Base-by-base conservation (phyloP, 2,888 invertebrate species). In the Uropetala carovei region DNA sequence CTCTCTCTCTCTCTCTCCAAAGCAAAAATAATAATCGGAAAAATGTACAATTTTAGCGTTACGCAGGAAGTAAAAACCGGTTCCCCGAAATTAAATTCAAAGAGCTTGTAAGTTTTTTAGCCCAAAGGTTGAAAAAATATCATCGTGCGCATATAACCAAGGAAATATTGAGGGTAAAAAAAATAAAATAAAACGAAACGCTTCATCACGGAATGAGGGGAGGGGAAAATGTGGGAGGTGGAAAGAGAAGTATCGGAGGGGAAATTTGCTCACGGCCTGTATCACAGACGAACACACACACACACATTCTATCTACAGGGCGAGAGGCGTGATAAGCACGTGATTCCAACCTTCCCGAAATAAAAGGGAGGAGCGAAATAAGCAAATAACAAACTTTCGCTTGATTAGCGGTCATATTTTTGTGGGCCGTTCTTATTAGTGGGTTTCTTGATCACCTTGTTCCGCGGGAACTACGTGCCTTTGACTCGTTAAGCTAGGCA, bases 401-500 rank as follows among this genome's bases (percentile, higher is more conserved):
- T 59, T 86, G 86, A 86, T 86, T 86, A 86, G 86, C 86, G 86
- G 16, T 86, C 43, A 14, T 57, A 16, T 56, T n/a, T 84, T 68
- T 68, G 22, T 22, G 68, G 86, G 59, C 60, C 10, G 86, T 86
- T 86, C 60, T 86, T 86, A 86, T 86, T 86, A 86, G 27, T 5
- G 43, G 86, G 86, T 59, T 86, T 60, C 86, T 86, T 86, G 86
- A 60, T 86, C 86, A 60, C 86, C 86, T 30, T 10, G 30, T 16
- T 86, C 30, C 60, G 60, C 27, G 60, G 86, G 60, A 10, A 43
- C 43, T 64, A 64, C 64, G 89, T 89, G 64, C 64, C 64, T 89
- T 68, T 89, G 89, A 89, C 89, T 89, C 89, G 89, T 89, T 89
- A 68, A 89, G 86, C 86, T 86, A 86, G 86, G 30, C 86, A 86